Conservation (phyloP, 2,888 invertebrate genomes). For the Mesopsocus fuscifrons region DNA sequence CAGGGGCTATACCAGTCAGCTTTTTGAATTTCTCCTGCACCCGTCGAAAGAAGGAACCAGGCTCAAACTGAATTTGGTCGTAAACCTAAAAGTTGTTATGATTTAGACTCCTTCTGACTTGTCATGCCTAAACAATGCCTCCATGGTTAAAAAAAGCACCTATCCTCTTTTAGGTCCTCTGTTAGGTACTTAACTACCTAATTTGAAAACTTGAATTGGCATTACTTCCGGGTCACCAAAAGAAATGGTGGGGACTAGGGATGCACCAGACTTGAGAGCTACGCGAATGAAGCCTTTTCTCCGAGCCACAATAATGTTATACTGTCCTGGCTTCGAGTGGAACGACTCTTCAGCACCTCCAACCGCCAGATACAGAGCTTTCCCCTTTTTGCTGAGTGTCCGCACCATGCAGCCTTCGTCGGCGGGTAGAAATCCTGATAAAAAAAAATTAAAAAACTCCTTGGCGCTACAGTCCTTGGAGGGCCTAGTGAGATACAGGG, state of each 20-base stretch:
- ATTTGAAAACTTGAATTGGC: no score
- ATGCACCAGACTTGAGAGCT: conserved; percentile 54
- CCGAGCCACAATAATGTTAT: conserved; percentile 49
- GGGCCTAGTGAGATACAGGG: no score
- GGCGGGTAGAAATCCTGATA: no score
- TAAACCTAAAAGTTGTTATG: no score
- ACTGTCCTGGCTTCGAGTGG: conserved; percentile 57
- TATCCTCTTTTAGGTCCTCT: no score
- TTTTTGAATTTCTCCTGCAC: conserved; percentile 49
- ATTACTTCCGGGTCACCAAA: no score
- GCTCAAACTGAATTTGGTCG: not conserved
- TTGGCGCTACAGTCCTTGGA: no score
- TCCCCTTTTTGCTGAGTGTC: conserved; percentile 35
- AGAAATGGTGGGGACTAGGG: no score
- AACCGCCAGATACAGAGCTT: conserved; percentile 53
- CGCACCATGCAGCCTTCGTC: conserved; percentile 45
- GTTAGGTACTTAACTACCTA: no score
- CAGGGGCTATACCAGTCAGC: conserved; percentile 51
- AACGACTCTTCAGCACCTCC: conserved; percentile 83
- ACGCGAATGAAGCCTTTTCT: conserved; percentile 61
- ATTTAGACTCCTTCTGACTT: not conserved
- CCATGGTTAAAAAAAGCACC: no score
- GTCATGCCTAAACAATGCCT: not conserved
- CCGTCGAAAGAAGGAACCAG: conserved; percentile 40
- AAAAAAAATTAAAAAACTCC: no score